phyloP scores from a whole-genome alignment of 2,888 invertebrate species.

The Muschampia staudingeri region DNA sequence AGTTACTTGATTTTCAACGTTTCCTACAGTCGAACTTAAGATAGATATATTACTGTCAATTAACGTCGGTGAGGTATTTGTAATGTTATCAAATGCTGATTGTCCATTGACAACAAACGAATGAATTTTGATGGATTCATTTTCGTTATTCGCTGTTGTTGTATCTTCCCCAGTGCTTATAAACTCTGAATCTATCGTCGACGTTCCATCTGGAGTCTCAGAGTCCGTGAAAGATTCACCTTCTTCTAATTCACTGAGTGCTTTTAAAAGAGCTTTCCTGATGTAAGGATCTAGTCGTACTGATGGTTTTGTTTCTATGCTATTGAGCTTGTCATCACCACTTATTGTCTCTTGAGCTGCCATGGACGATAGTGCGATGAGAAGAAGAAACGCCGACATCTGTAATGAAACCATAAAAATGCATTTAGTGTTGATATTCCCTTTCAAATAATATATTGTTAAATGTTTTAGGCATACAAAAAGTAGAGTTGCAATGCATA shows the following conservation, averaged over 20 bases:
- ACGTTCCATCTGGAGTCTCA: slow-evolving; percentile 77
- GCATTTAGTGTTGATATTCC: too few species aligned
- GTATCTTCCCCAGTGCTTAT: slow-evolving; percentile 81
- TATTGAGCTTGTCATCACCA: slow-evolving; percentile 84
- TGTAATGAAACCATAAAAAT: slow-evolving; percentile 72
- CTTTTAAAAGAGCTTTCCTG: slow-evolving; percentile 94
- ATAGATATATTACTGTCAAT: slow-evolving; percentile 86
- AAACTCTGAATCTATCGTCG: slow-evolving; percentile 82
- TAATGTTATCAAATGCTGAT: slow-evolving; percentile 81
- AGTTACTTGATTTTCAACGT: slow-evolving; percentile 87
- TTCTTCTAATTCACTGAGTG: slow-evolving; percentile 94
- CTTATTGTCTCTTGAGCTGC: slow-evolving; percentile 78
- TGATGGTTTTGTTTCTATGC: slow-evolving; percentile 88
- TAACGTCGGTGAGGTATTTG: slow-evolving; percentile 78
- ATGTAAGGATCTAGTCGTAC: slow-evolving; percentile 94
- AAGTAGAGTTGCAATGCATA: too few species aligned
- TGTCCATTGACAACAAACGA: slow-evolving; percentile 88
- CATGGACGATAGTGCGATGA: slow-evolving; percentile 75
- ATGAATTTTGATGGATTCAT: slow-evolving; percentile 60
- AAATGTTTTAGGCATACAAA: too few species aligned
- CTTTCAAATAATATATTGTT: too few species aligned
- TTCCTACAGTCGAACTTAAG: slow-evolving; percentile 85
- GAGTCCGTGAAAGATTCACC: slow-evolving; percentile 87
- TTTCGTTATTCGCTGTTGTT: slow-evolving; percentile 72
- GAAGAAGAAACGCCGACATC: slow-evolving; percentile 78